phyloP scores from a whole-genome alignment of 2,797 vertebrate genomes.

The Allobates femoralis region DNA sequence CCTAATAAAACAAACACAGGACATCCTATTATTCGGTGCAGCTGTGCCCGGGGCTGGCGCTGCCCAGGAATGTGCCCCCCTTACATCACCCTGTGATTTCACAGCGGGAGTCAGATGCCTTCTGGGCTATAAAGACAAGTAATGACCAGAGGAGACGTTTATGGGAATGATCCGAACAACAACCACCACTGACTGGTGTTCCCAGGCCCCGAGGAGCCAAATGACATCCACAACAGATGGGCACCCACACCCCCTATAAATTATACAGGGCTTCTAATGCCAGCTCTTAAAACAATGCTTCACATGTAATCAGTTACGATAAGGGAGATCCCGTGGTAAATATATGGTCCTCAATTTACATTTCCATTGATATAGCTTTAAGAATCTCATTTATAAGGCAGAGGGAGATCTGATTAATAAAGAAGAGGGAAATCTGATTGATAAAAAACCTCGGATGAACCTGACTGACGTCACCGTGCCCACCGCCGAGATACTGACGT shows the following conservation, averaged over 20 bases:
- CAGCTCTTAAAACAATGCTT: background rate
- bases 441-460: no score
- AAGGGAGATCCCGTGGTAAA: no score
- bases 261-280: background rate
- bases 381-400: no score
- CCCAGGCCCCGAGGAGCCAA: background rate
- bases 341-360: no score
- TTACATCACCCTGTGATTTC: background rate
- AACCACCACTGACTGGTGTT: background rate
- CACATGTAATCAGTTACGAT: no score
- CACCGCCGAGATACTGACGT: no score
- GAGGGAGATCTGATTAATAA: background rate
- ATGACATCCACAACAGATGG: background rate
- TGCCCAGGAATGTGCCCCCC: conserved; percentile 9
- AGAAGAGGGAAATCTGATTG: background rate
- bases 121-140: background rate
- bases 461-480: no score
- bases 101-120: background rate
- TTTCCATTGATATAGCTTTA: no score
- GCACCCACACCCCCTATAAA: background rate
- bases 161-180: background rate
- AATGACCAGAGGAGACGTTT: background rate
- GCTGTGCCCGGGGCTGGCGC: background rate
- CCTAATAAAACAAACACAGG: background rate
- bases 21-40: background rate